Base-by-base conservation (phyloP, 2,888 invertebrate species). In the Xestobium rufovillosum region DNA sequence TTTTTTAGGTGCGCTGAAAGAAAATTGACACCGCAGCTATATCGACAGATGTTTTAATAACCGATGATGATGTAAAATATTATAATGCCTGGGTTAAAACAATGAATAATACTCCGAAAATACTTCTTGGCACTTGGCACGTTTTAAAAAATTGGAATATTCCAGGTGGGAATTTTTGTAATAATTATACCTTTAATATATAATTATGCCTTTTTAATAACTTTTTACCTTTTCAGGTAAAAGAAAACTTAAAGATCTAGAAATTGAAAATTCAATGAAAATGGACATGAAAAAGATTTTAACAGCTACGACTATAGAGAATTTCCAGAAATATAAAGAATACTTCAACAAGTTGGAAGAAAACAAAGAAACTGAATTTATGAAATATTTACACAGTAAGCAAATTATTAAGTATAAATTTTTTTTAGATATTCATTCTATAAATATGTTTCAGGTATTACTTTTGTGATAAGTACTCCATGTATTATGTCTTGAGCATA, bases 281-380 rank as follows among this genome's bases (percentile, higher is more conserved):
- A 35, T 14, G 4, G 12, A 35, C 19, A 29, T 29, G 36, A 29
- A 14, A 23, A 28, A 14, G 14, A 35, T 29, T 29, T 35, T 30
- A 13, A 30, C 26, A 36, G 19, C 3, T 14, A 28, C 14, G 13
- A 13, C 14, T 10, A 10, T 12, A 26, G 9, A 15, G 9, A 36
- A 16, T 29, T 36, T 36, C 30, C 3, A 30, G 9, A 10, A 11
- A 4, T 27, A 27, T 17, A 34, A 35, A 10, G 23, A 35, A 10
- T 34, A 34, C 17, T 35, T 35, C 14, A 35, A 27, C 19, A 17
- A 29, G 8, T 17, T 35, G 10, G 29, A 27, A 27, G 29, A 35
- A 2, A 26, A 27, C 17, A 14, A 14, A 4, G 29, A 35, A 28
- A n/a, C 19, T 17, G 35, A 28, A 15, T 35, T 35, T n/a, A 29